These are phyloP conservation scores for Panagrolaimus sp. DNA, from an alignment of 1,140 invertebrate genomes.

Conservation along the genomic window DNA sequence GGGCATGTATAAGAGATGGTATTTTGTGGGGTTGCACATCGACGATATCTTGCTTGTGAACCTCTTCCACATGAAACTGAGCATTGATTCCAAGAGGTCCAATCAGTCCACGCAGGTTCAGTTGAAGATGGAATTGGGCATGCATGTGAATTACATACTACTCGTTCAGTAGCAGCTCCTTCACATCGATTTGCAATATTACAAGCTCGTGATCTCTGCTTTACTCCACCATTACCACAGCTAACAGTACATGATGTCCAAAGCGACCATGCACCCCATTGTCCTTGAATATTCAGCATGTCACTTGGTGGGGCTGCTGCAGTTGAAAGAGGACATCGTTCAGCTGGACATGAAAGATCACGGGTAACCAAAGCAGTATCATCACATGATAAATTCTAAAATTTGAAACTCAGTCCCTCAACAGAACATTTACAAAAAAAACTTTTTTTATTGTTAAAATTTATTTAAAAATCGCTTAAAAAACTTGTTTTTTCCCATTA, in stretches of 20 bases:
- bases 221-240: constrained; percentile 47
- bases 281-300: constrained; percentile 26
- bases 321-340: constrained; percentile 41
- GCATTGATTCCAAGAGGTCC: constrained; percentile 51
- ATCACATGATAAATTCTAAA: constrained; percentile 48
- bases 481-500: no score
- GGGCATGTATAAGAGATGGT: constrained; percentile 52
- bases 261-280: constrained; percentile 36
- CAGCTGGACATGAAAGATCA: constrained; percentile 47
- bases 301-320: constrained; percentile 20
- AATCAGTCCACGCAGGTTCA: constrained; percentile 51
- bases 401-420: background rate
- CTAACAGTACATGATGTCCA: constrained; percentile 38
- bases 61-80: constrained; percentile 50
- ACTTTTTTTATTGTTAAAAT: no score
- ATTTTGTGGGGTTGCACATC: constrained; percentile 47
- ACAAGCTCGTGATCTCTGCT: constrained; percentile 47
- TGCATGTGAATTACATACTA: constrained; percentile 32
- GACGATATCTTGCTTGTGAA: constrained; percentile 52
- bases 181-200: constrained; percentile 45
- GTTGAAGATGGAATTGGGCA: constrained; percentile 35
- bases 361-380: constrained; percentile 37
- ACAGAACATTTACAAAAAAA: no score
- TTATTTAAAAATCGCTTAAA: no score
- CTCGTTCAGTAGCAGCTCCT: constrained; percentile 42